Evolutionary conservation across 2,888 invertebrate species (phyloP).

Genomic region (Mantis religiosa): DNA sequence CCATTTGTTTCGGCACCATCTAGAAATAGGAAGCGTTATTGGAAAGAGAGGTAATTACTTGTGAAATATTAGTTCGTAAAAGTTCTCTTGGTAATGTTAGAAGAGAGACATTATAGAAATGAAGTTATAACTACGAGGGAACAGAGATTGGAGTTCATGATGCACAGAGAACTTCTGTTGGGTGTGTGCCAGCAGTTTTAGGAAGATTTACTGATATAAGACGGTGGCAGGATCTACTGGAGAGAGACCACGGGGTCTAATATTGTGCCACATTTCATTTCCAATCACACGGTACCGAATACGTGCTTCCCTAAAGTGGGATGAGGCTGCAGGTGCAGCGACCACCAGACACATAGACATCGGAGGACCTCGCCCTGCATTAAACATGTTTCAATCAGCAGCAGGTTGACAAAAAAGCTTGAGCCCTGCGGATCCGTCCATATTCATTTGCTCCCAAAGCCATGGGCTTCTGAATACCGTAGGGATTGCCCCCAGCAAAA

Average conservation of each 20-base stretch:
- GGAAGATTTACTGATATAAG: background rate
- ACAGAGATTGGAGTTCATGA: background rate
- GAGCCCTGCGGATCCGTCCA: background rate
- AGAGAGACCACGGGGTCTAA: background rate
- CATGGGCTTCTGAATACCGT: background rate
- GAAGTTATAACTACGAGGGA: background rate
- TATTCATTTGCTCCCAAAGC: background rate
- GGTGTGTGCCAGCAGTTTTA: background rate
- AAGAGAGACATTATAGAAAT: background rate
- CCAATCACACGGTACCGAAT: background rate
- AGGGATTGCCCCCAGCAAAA: background rate
- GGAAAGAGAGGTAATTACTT: too few relatives aligned
- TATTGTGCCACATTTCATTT: background rate
- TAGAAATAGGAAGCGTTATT: too few relatives aligned
- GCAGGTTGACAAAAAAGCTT: background rate
- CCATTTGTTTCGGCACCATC: too few relatives aligned
- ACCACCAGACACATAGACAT: background rate
- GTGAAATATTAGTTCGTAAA: too few relatives aligned
- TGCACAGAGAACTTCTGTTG: background rate
- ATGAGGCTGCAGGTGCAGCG: background rate
- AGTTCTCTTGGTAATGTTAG: too few relatives aligned
- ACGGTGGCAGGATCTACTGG: background rate
- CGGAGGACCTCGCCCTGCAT: background rate
- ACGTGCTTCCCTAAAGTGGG: background rate
- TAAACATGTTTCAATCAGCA: background rate